Evolutionary conservation across 2,888 invertebrate species (phyloP), one percentile per base, ranked within the genome.

Genomic region (Minunthozetes semirufus): DNA sequence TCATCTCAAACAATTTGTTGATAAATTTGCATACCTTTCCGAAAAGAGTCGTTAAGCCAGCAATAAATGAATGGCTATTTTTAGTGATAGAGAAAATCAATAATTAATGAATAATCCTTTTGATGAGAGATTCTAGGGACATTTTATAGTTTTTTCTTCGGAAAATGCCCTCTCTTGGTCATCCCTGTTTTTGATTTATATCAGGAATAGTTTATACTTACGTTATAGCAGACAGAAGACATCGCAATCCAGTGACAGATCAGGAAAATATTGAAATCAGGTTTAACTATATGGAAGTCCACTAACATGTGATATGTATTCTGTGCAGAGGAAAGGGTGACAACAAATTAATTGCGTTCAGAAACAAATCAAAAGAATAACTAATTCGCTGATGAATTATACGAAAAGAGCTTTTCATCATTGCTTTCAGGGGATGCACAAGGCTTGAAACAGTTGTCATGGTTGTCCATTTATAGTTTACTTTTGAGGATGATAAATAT

Each of bases 211-310:
- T 17, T 22, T 56, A 19, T 2, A 70, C 66, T 66, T 68, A 74
- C 74, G 53, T 74, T 74, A 25, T 46, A 74, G 48, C 74, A 74
- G 15, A 74, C 74, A 1, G 74, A 74, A 17, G 74, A 70, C 74
- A 74, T 74, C 15, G 74, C 74, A 70, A 70, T 70, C 74, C 74
- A 74, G 25, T 74, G 74, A 33, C 74, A 74, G 15, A 74, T 59
- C 19, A 74, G 68, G 19, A 74, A 74, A 27, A 74, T 59, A 70
- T 46, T 50, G 29, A 74, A 74, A 53, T 74, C 66, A 13, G 74
- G 46, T 0, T 8, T 68, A 11, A 74, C 22, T 29, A 74, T 17
- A 8, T 59, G 38, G 66, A 74, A 74, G 68, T 74, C 74, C 33
- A 70, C 74, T 29, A 74, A n/a, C 13, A 74, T 15, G 50, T 74